phyloP scores from a whole-genome alignment of 2,113 vertebrate genomes.

The Elephas maximus region DNA sequence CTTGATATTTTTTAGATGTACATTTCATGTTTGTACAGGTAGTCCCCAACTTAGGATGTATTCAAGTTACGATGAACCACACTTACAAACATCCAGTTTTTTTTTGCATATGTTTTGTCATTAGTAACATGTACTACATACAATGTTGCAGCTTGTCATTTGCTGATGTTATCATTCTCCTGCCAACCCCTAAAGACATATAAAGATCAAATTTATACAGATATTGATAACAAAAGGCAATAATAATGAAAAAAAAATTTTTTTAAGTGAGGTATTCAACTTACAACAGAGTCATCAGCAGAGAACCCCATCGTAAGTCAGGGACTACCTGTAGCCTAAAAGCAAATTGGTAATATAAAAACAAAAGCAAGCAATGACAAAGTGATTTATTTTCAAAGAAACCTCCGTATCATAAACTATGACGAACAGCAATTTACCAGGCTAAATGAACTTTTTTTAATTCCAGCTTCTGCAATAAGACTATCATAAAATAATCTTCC shows the following conservation, averaged over 20 bases:
- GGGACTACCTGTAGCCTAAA: neutral
- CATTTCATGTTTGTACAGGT: neutral
- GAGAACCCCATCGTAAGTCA: neutral
- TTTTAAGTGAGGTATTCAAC: neutral
- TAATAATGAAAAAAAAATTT: neutral
- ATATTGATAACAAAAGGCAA: neutral
- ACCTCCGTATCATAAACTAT: constrained; percentile 17
- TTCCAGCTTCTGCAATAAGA: constrained; percentile 41
- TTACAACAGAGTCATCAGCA: neutral
- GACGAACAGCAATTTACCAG: neutral
- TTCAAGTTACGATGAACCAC: neutral
- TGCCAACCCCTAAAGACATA: neutral
- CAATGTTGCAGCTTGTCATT: neutral
- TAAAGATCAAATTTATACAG: neutral
- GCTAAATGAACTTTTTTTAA: constrained; percentile 33
- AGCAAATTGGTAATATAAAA: constrained; percentile 22
- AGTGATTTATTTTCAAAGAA: constrained; percentile 64
- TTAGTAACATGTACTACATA: neutral
- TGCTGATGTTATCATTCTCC: neutral
- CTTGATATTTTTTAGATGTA: neutral
- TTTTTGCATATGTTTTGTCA: neutral
- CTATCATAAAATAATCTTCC: constrained; percentile 29
- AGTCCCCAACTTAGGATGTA: neutral
- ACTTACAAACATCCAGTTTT: neutral
- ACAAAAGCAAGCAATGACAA: constrained; percentile 41